Percentiles rank a stretch among this genome's conserved stretches.
These are phyloP conservation scores for Drosophila navojoa DNA, from an alignment of 1,140 invertebrate species.

Conservation along the genomic window DNA sequence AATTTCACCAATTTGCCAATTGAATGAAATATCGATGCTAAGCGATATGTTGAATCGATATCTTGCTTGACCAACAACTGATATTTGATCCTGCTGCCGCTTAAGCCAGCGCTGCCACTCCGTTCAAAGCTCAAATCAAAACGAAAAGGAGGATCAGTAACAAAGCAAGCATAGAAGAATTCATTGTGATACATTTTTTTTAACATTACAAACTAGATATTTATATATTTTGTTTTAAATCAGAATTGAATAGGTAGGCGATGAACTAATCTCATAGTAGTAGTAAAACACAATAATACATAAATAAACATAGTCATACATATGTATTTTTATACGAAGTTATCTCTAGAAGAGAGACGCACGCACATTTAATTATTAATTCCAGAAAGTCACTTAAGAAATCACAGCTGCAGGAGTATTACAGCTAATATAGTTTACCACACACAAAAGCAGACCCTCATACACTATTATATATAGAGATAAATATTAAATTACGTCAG, in stretches of 20 bases:
- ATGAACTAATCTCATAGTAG: background rate
- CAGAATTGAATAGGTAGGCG: background rate
- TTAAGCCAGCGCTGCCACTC: slow-evolving; percentile 20
- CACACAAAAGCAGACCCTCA: background rate
- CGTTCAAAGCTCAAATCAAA: background rate
- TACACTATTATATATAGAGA: background rate
- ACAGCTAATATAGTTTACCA: slow-evolving; percentile 2
- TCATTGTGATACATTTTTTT: background rate
- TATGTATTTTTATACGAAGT: slow-evolving; percentile 1
- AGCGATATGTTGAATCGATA: slow-evolving; percentile 5
- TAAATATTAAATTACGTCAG: background rate
- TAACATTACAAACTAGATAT: background rate
- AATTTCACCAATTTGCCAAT: too few species aligned
- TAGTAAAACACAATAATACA: background rate
- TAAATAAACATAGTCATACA: background rate
- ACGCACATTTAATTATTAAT: background rate
- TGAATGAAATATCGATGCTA: background rate
- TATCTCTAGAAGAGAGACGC: background rate
- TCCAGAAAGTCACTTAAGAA: background rate
- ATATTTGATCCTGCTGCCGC: slow-evolving; percentile 25
- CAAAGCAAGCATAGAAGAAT: background rate
- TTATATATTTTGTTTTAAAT: background rate
- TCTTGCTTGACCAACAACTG: background rate
- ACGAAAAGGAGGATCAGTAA: slow-evolving; percentile 1
- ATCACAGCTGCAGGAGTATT: background rate